Conservation (phyloP, 1,140 invertebrate species). For the Brachionus paranguensis region DNA sequence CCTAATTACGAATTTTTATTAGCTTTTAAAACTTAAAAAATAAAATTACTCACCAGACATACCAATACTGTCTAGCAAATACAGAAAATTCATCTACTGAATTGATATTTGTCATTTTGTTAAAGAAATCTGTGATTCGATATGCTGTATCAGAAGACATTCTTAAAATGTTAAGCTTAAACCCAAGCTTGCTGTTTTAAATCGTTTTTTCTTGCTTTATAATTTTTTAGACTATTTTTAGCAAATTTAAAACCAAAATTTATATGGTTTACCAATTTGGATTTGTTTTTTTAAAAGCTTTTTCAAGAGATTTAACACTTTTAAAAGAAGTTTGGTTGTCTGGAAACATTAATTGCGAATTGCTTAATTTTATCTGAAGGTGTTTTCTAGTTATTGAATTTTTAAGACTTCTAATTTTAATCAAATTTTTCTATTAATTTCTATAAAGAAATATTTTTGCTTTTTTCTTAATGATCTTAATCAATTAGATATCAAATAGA, state of each 20-base stretch:
- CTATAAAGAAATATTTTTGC: not conserved
- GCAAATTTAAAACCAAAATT: not conserved
- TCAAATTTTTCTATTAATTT: not conserved
- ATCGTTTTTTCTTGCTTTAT: not conserved
- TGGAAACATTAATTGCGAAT: not conserved
- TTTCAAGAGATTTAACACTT: not conserved
- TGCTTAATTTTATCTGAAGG: not conserved
- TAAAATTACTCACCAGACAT: not conserved
- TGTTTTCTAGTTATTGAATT: not conserved
- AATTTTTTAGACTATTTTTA: not conserved
- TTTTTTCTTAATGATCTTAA: not conserved
- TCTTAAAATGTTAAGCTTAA: not conserved
- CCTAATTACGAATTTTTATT: not conserved
- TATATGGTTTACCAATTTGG: not conserved
- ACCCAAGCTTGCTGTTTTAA: not conserved
- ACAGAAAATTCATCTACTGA: conserved; percentile 1
- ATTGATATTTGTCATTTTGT: conserved; percentile 7
- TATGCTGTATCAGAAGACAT: conserved; percentile 21
- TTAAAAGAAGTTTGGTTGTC: not conserved
- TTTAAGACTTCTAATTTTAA: not conserved
- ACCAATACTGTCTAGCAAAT: conserved; percentile 35
- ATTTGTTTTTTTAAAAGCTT: not conserved
- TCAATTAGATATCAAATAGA: no score
- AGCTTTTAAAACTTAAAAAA: not conserved
- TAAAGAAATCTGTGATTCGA: conserved; percentile 25